Percentiles rank a stretch among this genome's conserved stretches.
Evolutionary conservation across 2,888 invertebrate species (phyloP).

Genomic region (Microdon myrmicae): DNA sequence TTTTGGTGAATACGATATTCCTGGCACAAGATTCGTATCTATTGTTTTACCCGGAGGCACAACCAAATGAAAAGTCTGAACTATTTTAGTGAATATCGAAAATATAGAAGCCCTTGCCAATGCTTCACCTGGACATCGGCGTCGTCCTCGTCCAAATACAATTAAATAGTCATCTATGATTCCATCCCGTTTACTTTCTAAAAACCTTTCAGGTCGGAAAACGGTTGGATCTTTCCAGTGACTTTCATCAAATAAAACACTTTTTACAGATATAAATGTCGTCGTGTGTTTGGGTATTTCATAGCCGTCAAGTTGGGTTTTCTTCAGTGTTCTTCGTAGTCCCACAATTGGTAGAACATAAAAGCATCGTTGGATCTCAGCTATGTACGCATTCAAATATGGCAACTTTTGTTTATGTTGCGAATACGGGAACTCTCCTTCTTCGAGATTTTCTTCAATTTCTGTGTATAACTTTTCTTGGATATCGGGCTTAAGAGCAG

Average conservation of each 20-base stretch:
- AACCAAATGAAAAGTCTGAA: constrained; percentile 70
- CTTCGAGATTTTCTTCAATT: constrained; percentile 66
- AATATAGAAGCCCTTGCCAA: constrained; percentile 73
- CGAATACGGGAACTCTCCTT: constrained; percentile 56
- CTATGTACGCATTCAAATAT: constrained; percentile 70
- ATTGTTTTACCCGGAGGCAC: constrained; percentile 63
- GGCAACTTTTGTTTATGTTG: constrained; percentile 67
- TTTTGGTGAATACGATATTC: constrained; percentile 71
- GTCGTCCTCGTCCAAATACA: constrained; percentile 69
- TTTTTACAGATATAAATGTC: constrained; percentile 69
- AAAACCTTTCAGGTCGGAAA: constrained; percentile 75
- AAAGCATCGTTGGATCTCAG: constrained; percentile 71
- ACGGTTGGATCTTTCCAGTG: constrained; percentile 73
- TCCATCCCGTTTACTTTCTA: constrained; percentile 63
- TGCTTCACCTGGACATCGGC: constrained; percentile 75
- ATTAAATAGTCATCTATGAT: constrained; percentile 63
- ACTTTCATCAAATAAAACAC: constrained; percentile 70
- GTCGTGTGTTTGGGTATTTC: constrained; percentile 70
- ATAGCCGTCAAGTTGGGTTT: constrained; percentile 70
- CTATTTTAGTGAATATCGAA: constrained; percentile 71
- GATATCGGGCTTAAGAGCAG: constrained; percentile 71
- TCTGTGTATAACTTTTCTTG: constrained; percentile 71
- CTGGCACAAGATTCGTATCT: constrained; percentile 67
- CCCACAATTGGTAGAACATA: constrained; percentile 70
- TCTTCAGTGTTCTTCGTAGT: constrained; percentile 69